Base-by-base conservation (phyloP, 2,888 invertebrate genomes). In the Thereva unica region DNA sequence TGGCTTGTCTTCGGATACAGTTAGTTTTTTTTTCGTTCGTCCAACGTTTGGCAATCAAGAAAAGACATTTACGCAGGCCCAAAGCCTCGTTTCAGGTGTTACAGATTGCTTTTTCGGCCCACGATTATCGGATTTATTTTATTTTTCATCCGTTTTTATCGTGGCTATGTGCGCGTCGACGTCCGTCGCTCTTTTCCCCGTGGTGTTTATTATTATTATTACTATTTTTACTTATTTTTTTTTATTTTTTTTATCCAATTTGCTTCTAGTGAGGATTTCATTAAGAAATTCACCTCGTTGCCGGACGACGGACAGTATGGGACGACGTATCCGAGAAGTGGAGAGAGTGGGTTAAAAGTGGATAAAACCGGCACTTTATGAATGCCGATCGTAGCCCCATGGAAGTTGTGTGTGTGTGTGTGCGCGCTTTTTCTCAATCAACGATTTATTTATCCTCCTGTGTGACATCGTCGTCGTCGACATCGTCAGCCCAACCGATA, bases 41-140 rank as follows among this genome's bases (percentile, higher is more conserved):
- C 23, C 41, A 23, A 41, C 34, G 10, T 40, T 37, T 44, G 44
- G 42, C 23, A 35, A 35, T 38, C 53, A 44, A 23, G 35, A 42
- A 35, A 50, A 52, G 52, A 53, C 64, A 23, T 23, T 57, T 34
- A 44, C 12, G 35, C 34, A 50, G 40, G 38, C 41, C 40, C 40
- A 37, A 52, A 53, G 64, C 44, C 53, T 53, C 53, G 44, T 53
- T 54, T 59, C 47, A 64, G 64, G 64, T 64, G 64, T 64, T 64
- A 64, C 64, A 64, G 64, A 64, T 64, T 64, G 40, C 64, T 45
- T 64, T 44, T 50, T 53, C 53, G 44, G 42, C 53, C 53, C 53
- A 64, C 53, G 52, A 42, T 64, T n/a, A 53, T 64, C 52, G 44
- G 52, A 53, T 64, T 64, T 53, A 64, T 64, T 64, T 52, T 10